Conservation (phyloP, 2,113 vertebrate genomes). For the Carassius gibelio region DNA sequence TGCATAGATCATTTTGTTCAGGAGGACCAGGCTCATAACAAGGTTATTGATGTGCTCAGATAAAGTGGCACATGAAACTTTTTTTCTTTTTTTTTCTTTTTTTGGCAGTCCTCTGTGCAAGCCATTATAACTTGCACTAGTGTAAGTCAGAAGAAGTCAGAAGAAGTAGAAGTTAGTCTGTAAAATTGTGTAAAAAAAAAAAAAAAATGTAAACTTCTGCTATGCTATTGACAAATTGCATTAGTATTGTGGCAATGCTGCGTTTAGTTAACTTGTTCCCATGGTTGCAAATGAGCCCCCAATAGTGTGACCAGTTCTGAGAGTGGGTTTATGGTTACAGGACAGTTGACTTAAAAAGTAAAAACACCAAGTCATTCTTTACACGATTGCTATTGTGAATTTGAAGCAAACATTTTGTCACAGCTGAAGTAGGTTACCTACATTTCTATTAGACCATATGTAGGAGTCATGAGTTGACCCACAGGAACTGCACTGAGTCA, state of each 20-base stretch:
- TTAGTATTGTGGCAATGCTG: background rate
- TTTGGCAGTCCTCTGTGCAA: background rate
- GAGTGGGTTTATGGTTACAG: background rate
- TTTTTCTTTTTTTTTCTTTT: background rate
- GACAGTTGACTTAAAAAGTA: background rate
- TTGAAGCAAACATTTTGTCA: slow-evolving; percentile 3
- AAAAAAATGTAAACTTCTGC: background rate
- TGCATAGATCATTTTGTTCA: background rate
- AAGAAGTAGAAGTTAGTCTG: background rate
- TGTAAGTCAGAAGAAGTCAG: background rate
- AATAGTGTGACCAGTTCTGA: background rate
- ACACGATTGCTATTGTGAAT: background rate
- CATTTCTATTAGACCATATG: background rate
- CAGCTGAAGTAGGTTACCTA: slow-evolving; percentile 17
- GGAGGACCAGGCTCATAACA: background rate
- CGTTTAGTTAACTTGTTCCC: background rate
- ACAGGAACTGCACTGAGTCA: slow-evolving; percentile 10
- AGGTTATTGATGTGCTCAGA: background rate
- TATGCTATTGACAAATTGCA: background rate
- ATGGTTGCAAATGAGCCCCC: background rate
- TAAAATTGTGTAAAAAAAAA: too few species aligned
- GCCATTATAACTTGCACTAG: background rate
- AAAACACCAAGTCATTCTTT: background rate
- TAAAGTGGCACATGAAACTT: background rate
- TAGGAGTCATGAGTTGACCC: slow-evolving; percentile 10